Evolutionary conservation across 1,140 invertebrate genomes (phyloP), one percentile per base, ranked within the genome.

Genomic region (Drosophila sulfurigaster): DNA sequence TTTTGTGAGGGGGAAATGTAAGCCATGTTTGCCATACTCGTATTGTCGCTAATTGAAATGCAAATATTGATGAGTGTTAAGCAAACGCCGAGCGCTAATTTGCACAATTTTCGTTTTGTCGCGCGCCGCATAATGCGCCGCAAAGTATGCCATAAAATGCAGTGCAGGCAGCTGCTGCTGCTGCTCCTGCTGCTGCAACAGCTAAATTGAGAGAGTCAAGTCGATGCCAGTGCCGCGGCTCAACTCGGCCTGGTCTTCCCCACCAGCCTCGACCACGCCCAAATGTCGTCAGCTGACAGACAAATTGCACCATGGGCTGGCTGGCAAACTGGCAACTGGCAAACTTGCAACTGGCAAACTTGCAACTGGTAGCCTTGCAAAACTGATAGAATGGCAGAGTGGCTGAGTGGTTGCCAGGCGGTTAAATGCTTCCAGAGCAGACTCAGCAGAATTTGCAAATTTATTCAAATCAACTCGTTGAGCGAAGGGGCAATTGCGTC

Each of bases 11-110:
- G 30, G 70, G 45, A 67, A 45, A 82, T 75, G 71, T 82, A 82
- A 82, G 81, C 81, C 68, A 58, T 82, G 81, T 81, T 81, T 86
- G 83, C 74, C 68, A 8, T 10, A 16, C 15, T 64, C 60, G 75
- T 66, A 78, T 87, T 79, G 74, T 80, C 83, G 72, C 80, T 88
- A 88, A 88, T 88, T 88, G 83, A 88, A 83, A 79, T 88, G 80
- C 83, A 88, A 88, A 88, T 88, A 88, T 88, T 88, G 83, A 89
- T 81, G 81, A 88, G 83, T 88, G 83, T 87, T 79, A 76, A 87
- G 81, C 68, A 87, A 79, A 75, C 77, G 70, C 78, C 81, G 68
- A 77, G 68, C 78, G 80, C 80, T 88, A 88, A 89, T 88, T 88
- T 88, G 83, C 78, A 83, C 83, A 88, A 83, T 89, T 78, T 74